Evolutionary conservation across 2,888 invertebrate genomes (phyloP), one percentile per base, ranked within the genome.

Genomic region (Dimorphilus gyrociliatus): DNA sequence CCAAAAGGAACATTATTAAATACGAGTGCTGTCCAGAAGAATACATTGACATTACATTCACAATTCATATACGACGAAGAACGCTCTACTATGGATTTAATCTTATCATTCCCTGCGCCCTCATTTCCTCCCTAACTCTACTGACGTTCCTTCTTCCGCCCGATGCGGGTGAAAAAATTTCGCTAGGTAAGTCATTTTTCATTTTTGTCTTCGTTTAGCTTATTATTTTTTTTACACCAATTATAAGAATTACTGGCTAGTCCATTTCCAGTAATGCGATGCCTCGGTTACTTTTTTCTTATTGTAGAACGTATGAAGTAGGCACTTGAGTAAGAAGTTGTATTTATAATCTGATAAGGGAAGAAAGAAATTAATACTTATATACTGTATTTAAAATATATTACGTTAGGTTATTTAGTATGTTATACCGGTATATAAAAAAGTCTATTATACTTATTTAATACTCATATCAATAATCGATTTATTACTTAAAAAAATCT

Each of bases 41-140:
- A 8, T 45, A 45, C 34, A 42, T 45, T n/a, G 45, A 45, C 35
- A 41, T 45, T 25, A 45, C 42, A 14, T 45, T 45, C 31, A 42
- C 36, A 5, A 38, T 45, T 15, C 39, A 40, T 33, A 40, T 45
- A 25, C 32, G 45, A 16, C 33, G 44, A 8, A 19, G 44, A 8
- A 43, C 44, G 3, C 32, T 44, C 14, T 44, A 44, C 28, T 44
- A 42, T 25, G 44, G 44, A 13, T 44, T 44, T 34, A 44, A 44
- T 34, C 39, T 44, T 21, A 44, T 44, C 38, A 44, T 44, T 14
- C 44, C 44, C 3, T 44, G 44, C 33, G 41, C 44, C 37, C 32
- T 44, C 29, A 44, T 44, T 25, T 42, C 42, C 23, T 43, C 41
- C 24, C 36, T 44, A n/a, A 36, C 44, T 14, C 35, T 44, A 7